Evolutionary conservation across 1,140 invertebrate genomes (phyloP), one percentile per base, ranked within the genome.

Genomic region (Manduca sexta): DNA sequence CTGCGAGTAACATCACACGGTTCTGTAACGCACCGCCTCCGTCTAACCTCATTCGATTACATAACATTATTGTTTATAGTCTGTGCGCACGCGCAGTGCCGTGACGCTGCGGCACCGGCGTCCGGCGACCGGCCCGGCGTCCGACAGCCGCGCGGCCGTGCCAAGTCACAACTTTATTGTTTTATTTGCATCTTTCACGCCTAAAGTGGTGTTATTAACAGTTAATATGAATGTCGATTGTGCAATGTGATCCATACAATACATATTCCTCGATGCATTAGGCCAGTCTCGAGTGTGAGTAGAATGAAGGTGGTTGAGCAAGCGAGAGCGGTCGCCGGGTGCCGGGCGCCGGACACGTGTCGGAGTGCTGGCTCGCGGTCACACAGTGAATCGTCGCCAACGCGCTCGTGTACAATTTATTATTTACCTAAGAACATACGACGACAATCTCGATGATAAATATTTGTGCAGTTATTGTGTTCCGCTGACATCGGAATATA

Each of bases 401-500:
- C 50, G 39, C 44, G 12, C 55, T 62, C 63, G 56, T 67, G 61
- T 69, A 60, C 64, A 66, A 68, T 69, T 73, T 63, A 66, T 69
- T 69, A 66, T 60, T 65, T 67, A 69, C 49, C 74, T 77, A 74
- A 71, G 57, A 67, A 73, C 63, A 71, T 68, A 26, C 64, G 65
- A 67, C 64, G 59, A 70, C 46, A 56, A 65, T 56, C 49, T 73
- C 64, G 62, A 68, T 73, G 64, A 62, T 59, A 54, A 56, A 63
- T 49, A 62, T 61, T 69, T 65, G 56, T 64, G 69, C 65, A 60
- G 65, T 39, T 46, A 43, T 41, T 46, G 50, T 42, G 50, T 34
- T 42, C 21, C 21, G 21, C 21, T 26, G 21, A 26, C 21, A 26
- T 26, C 21, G 21, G 21, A 57, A 63, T 64, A 61, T 56, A 53